Percentiles rank a stretch among this genome's conserved stretches.
Evolutionary conservation across 2,888 invertebrate genomes (phyloP).

Genomic region (Rutpela maculata): DNA sequence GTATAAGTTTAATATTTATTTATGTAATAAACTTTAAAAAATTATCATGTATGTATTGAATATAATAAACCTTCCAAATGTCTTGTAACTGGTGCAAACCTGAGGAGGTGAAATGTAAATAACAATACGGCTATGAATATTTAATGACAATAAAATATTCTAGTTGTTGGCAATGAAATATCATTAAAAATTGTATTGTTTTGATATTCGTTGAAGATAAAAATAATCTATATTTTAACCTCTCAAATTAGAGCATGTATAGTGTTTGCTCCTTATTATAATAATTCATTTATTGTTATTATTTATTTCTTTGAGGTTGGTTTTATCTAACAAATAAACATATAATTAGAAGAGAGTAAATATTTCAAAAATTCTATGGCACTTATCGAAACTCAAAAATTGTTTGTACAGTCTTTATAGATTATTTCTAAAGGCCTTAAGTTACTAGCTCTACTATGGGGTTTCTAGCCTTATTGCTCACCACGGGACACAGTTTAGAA

Average conservation of each 20-base stretch:
- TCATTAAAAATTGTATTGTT: background rate
- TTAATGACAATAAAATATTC: constrained; percentile 3
- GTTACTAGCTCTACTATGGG: too few species aligned
- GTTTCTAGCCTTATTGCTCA: too few species aligned
- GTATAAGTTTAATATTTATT: background rate
- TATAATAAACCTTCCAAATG: background rate
- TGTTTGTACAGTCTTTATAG: too few species aligned
- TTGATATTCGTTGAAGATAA: background rate
- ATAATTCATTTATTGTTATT: background rate
- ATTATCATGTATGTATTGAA: background rate
- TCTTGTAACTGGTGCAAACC: background rate
- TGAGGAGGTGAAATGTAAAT: constrained; percentile 1
- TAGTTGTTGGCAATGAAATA: constrained; percentile 5
- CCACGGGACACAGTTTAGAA: too few species aligned
- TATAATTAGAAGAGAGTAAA: too few species aligned
- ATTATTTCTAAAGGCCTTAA: too few species aligned
- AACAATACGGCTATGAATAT: background rate
- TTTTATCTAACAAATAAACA: too few species aligned
- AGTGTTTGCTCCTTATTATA: background rate
- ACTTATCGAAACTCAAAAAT: too few species aligned
- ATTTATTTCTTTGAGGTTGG: too few species aligned
- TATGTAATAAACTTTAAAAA: background rate
- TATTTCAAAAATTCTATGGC: too few species aligned
- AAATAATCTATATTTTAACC: background rate
- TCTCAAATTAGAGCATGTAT: background rate